Base-by-base conservation (phyloP, 2,888 invertebrate genomes). In the Elegia similella region DNA sequence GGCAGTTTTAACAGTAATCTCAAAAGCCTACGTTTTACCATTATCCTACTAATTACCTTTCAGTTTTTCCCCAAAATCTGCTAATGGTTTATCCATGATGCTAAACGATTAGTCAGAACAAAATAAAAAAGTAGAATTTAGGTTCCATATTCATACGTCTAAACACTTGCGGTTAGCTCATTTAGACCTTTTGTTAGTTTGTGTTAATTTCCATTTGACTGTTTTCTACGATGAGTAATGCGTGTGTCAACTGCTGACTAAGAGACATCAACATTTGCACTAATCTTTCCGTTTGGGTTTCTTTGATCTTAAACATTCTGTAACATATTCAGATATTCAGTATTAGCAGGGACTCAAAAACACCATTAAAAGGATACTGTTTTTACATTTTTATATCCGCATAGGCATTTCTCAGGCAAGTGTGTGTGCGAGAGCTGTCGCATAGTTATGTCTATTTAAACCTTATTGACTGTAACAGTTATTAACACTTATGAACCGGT, bases 151-250 rank as follows among this genome's bases (percentile, higher is more conserved):
- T 34, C 43, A 55, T 12, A 32, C 52, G 55, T 54, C 54, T 61
- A 52, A 56, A 59, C 38, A 57, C 48, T 61, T 58, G 62, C 42
- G 58, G 56, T 60, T 56, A 30, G 29, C 54, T 58, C 56, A 60
- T 61, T 59, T 42, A 15, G n/a, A 16, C 30, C 55, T 57, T 57
- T 62, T 64, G 63, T 62, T 17, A 53, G 55, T 61, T 59, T 61
- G 7, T 32, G 59, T 47, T 59, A 64, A 65, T 61, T 63, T 58
- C 52, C 61, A 58, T 52, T 59, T 55, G 47, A 59, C 47, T 53
- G 42, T 30, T 50, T 47, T 55, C 52, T 52, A 43, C 47, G 65
- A 65, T 50, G 65, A 65, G 59, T 57, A 56, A 64, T 15, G 29
- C 43, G 52, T 54, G 59, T 62, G 61, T 57, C 47, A 50, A 46